phyloP scores from a whole-genome alignment of 2,888 invertebrate genomes.

The Laothoe populi region DNA sequence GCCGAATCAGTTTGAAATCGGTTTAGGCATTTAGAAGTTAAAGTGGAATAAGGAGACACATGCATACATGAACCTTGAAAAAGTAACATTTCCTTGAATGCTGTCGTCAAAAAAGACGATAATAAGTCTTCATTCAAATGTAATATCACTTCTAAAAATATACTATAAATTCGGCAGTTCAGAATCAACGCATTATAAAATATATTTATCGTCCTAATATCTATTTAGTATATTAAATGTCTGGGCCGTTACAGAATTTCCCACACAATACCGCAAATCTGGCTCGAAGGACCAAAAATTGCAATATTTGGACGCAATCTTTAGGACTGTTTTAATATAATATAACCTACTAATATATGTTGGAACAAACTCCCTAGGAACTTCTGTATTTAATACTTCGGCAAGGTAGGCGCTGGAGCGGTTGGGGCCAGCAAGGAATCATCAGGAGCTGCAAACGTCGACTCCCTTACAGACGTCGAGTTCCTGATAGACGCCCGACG shows the following conservation, averaged over 20 bases:
- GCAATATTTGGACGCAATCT: background rate
- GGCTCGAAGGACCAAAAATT: constrained; percentile 4
- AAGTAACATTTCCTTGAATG: too few relatives aligned
- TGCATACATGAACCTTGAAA: too few relatives aligned
- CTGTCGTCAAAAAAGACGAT: too few relatives aligned
- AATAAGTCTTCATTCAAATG: too few relatives aligned
- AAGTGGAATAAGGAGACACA: too few relatives aligned
- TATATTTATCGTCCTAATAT: background rate
- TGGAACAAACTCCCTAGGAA: background rate
- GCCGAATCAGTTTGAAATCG: too few relatives aligned
- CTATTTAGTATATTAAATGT: background rate
- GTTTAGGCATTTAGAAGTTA: too few relatives aligned
- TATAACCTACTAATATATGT: background rate
- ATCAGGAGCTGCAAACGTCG: constrained; percentile 68
- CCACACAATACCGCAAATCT: background rate
- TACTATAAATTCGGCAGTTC: constrained; percentile 11
- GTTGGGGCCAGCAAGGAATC: constrained; percentile 71
- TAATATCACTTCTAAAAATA: constrained; percentile 4
- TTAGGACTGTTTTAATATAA: background rate
- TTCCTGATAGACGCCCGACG: constrained; percentile 79
- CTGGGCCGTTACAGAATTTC: background rate
- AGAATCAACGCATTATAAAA: constrained; percentile 2
- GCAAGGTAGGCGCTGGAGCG: constrained; percentile 71
- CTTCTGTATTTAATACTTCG: constrained; percentile 64
- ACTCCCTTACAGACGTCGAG: constrained; percentile 62